These are phyloP conservation scores for Mohoua ochrocephala DNA, from an alignment of 2,113 vertebrate species.

Conservation along the genomic window DNA sequence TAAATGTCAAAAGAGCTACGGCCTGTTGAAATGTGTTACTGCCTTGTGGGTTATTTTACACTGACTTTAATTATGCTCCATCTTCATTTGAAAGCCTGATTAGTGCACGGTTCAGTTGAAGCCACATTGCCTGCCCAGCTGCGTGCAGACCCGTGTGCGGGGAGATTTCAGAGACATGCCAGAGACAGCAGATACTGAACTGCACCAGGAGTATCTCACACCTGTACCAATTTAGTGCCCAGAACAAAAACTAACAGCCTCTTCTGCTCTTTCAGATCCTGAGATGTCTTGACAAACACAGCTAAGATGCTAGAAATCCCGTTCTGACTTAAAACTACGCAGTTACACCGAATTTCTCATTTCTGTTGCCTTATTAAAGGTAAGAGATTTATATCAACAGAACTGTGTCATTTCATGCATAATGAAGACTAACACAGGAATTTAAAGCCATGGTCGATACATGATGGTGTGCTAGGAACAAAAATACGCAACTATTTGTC, in stretches of 20 bases:
- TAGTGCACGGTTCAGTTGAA: background rate
- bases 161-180: background rate
- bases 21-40: background rate
- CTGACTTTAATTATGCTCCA: slow-evolving; percentile 41
- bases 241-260: background rate
- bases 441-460: background rate
- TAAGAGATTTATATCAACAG: background rate
- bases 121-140: background rate
- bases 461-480: background rate
- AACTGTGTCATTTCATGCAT: background rate
- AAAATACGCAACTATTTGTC: background rate
- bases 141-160: background rate
- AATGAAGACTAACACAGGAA: background rate
- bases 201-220: background rate
- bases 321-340: background rate
- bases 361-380: background rate
- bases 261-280: background rate
- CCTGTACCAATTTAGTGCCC: background rate
- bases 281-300: background rate
- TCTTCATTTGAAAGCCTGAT: slow-evolving; percentile 19
- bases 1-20: background rate
- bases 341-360: background rate
- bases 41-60: slow-evolving; percentile 28
- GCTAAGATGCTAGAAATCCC: background rate
- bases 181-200: background rate